phyloP scores from a whole-genome alignment of 2,797 vertebrate species.

The Dallia pectoralis region DNA sequence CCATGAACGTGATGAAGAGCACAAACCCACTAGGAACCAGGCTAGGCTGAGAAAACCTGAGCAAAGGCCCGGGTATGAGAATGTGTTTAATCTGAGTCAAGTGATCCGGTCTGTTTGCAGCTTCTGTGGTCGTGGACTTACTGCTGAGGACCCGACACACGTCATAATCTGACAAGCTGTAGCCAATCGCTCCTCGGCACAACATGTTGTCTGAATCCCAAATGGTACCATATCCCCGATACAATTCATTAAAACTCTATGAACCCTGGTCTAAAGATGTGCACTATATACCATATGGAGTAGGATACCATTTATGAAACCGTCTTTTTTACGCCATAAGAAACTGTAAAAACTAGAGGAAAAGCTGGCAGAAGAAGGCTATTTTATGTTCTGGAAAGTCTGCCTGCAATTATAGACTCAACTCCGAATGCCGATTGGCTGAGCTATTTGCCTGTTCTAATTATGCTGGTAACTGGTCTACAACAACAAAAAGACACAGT shows the following conservation, averaged over 20 bases:
- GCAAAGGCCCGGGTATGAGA: slow-evolving; percentile 25
- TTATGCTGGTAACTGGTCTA: too few relatives aligned
- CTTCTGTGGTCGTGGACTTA: neutral
- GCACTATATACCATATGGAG: too few relatives aligned
- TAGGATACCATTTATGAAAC: too few relatives aligned
- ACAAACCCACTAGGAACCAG: too few relatives aligned
- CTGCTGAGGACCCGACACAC: slow-evolving; percentile 14
- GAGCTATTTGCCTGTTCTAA: too few relatives aligned
- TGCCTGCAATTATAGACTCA: neutral
- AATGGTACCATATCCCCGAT: too few relatives aligned
- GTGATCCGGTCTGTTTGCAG: slow-evolving; percentile 9
- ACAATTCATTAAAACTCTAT: too few relatives aligned
- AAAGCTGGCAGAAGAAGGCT: neutral
- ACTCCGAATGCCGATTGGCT: too few relatives aligned
- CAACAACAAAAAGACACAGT: neutral
- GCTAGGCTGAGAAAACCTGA: slow-evolving; percentile 5
- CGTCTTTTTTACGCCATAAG: slow-evolving; percentile 3
- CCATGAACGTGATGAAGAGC: too few relatives aligned
- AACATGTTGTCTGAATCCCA: neutral
- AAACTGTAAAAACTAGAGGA: slow-evolving; percentile 9
- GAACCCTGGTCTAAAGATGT: too few relatives aligned
- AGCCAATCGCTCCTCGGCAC: neutral
- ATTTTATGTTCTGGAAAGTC: slow-evolving; percentile 2
- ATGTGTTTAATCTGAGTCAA: slow-evolving; percentile 35
- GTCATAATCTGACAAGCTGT: slow-evolving; percentile 31